Base-by-base conservation (phyloP, 2,888 invertebrate species). In the Metallyticus violacea region DNA sequence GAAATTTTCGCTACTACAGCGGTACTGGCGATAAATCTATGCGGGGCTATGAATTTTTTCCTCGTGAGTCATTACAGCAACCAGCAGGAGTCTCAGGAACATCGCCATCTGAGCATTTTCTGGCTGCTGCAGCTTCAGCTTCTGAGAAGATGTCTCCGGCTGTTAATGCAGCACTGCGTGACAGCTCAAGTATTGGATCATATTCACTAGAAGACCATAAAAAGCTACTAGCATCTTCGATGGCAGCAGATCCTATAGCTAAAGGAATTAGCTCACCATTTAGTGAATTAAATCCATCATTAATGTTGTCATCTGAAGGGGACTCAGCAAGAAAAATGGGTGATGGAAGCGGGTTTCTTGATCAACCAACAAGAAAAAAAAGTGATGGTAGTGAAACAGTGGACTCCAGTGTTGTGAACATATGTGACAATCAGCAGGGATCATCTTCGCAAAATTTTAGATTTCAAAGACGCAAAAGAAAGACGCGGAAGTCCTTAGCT, bases 1-100 rank as follows among this genome's bases (percentile, higher is more conserved):
- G 97, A 0, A 97, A 97, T 90, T 97, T 97, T 89, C 93, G 96
- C 29, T 97, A 97, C 90, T 97, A 97, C 91, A 97, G 96, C 89
- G 97, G 97, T 0, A 97, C 97, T 0, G 97, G 97, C 0, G 96
- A 95, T 89, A 96, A 97, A 90, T 95, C 95, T 9, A 96, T 95
- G 93, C 91, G 95, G 1, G 95, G 95, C 27, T 96, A 96, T 91
- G 97, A 97, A 89, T 96, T 96, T 90, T 94, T 96, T 88, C 96
- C 96, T 0, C 92, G 96, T 22, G 96, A 96, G 90, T 94, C 95
- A 0, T 92, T 95, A 86, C 95, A 93, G 90, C 95, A 94, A 86
- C 62, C 88, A 77, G 79, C 88, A 77, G 85, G 82, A 81, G 26
- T 86, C 6, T 40, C 78, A 5, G 79, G 76, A 1, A 84, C 81